Conservation (phyloP, 2,113 vertebrate genomes). For the Leucopsar rothschildi region DNA sequence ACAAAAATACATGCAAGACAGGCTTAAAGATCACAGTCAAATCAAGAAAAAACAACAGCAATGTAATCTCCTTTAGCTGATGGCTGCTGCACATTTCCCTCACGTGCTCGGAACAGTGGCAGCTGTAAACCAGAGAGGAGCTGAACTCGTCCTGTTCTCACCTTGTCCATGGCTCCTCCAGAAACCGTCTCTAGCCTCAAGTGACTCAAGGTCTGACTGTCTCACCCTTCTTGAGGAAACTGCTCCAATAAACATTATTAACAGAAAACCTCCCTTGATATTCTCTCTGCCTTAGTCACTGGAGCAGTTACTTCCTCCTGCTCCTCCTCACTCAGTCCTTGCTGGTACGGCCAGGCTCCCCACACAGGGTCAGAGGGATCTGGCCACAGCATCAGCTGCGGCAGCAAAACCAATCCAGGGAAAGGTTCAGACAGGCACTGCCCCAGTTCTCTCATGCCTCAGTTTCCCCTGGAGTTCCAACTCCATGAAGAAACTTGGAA, state of each 20-base stretch:
- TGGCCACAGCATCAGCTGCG: neutral
- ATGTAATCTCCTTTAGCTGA: neutral
- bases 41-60: neutral
- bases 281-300: constrained; percentile 8
- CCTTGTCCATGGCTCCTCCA: neutral
- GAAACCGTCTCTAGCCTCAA: neutral
- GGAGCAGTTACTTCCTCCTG: constrained; percentile 1
- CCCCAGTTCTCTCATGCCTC: neutral
- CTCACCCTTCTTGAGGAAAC: neutral
- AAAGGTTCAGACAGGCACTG: neutral
- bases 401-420: neutral
- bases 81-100: neutral
- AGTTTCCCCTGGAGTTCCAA: neutral
- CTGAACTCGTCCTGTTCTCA: neutral
- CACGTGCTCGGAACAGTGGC: accelerated
- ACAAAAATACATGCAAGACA: neutral
- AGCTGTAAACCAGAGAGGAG: neutral
- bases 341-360: accelerated
- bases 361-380: neutral
- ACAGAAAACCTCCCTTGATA: constrained; percentile 3
- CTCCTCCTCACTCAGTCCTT: neutral
- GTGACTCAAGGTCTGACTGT: neutral
- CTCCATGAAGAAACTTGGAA: accelerated
- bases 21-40: neutral
- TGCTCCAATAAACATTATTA: neutral